phyloP scores from a whole-genome alignment of 2,113 vertebrate species.

The Oryzias javanicus region DNA sequence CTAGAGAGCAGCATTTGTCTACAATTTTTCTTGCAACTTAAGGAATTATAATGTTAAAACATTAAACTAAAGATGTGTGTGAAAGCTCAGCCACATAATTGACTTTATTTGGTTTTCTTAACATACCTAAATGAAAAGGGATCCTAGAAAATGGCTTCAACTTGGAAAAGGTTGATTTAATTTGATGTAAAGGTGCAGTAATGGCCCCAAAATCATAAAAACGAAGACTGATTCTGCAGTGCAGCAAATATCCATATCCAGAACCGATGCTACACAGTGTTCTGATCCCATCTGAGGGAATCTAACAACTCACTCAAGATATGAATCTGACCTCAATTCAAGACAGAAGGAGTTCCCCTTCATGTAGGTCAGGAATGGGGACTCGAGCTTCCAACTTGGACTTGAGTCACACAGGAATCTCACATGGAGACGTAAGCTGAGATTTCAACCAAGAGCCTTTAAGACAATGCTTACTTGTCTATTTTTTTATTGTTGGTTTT shows the following conservation, averaged over 20 bases:
- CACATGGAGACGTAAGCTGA: too few relatives aligned
- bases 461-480: too few relatives aligned
- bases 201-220: too few relatives aligned
- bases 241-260: conserved; percentile 17
- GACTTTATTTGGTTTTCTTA: conserved; percentile 25
- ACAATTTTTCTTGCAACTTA: conserved; percentile 16
- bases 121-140: too few relatives aligned
- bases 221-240: neutral
- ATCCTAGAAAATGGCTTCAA: too few relatives aligned
- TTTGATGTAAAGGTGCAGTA: too few relatives aligned
- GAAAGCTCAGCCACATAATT: conserved; percentile 44
- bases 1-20: conserved; percentile 22
- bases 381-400: too few relatives aligned
- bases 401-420: too few relatives aligned
- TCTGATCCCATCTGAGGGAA: conserved; percentile 20
- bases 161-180: too few relatives aligned
- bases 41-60: conserved; percentile 17
- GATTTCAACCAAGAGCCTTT: too few relatives aligned
- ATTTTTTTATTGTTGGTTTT: too few relatives aligned
- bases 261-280: conserved; percentile 25
- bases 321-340: conserved; percentile 49
- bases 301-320: conserved; percentile 38
- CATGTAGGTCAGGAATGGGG: neutral
- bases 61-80: conserved; percentile 39
- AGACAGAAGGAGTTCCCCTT: conserved; percentile 48